Evolutionary conservation across 2,113 vertebrate species (phyloP).

Genomic region (Cricetomys ansorgei): DNA sequence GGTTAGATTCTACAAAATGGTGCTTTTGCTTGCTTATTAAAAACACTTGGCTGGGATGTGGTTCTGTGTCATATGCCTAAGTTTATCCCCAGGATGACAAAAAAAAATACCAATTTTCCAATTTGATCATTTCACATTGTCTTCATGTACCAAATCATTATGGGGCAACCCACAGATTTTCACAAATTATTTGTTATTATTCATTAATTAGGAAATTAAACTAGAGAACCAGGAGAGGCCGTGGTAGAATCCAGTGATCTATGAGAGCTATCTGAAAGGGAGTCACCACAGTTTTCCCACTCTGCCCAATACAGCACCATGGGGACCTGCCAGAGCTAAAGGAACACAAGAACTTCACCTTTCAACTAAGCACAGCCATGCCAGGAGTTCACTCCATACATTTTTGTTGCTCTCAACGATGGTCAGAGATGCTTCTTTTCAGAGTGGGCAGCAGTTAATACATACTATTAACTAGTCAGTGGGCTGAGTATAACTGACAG

Average conservation of each 20-base stretch:
- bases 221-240: background rate
- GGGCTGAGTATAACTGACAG: too few relatives aligned
- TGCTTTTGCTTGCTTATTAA: background rate
- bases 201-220: background rate
- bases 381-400: background rate
- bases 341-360: background rate
- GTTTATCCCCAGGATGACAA: background rate
- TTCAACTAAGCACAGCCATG: background rate
- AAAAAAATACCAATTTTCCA: background rate
- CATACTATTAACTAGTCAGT: background rate
- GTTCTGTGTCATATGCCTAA: too few relatives aligned
- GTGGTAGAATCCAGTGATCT: background rate
- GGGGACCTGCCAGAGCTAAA: background rate
- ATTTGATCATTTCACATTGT: background rate
- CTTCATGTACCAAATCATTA: background rate
- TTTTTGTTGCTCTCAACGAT: background rate
- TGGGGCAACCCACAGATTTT: too few relatives aligned
- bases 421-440: background rate
- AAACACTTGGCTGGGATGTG: background rate
- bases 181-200: background rate
- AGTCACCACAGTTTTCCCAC: background rate
- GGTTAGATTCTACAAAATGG: background rate
- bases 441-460: background rate
- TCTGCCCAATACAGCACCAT: background rate
- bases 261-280: background rate